Evolutionary conservation across 2,888 invertebrate genomes (phyloP).

Genomic region (Diloba caeruleocephala): DNA sequence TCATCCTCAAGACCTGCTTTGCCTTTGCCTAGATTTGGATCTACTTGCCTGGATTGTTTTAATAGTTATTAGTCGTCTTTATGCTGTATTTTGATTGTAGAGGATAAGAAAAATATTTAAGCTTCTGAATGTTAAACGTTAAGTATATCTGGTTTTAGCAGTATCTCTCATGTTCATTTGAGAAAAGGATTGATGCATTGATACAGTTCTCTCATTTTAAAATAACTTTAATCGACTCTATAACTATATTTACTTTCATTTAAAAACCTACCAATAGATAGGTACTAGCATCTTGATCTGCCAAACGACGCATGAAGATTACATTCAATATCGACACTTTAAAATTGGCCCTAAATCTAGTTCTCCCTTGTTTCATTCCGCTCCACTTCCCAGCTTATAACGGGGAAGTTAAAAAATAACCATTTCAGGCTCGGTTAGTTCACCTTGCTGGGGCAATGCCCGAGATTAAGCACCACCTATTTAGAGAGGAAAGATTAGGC

Average conservation of each 20-base stretch:
- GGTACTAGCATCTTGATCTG: constrained; percentile 14
- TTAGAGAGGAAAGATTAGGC: constrained; percentile 79
- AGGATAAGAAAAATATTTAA: too few relatives aligned
- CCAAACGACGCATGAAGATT: constrained; percentile 68
- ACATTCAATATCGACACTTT: constrained; percentile 79
- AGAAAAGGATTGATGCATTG: too few relatives aligned
- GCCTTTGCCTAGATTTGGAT: not conserved
- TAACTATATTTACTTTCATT: too few relatives aligned
- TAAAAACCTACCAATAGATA: not conserved
- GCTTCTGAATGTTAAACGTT: too few relatives aligned
- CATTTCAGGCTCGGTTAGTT: constrained; percentile 82
- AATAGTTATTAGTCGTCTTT: too few relatives aligned
- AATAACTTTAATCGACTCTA: too few relatives aligned
- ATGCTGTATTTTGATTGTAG: too few relatives aligned
- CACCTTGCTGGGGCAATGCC: constrained; percentile 64
- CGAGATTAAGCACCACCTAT: constrained; percentile 72
- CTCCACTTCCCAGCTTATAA: constrained; percentile 61
- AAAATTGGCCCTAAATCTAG: constrained; percentile 77
- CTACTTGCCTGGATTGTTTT: too few relatives aligned
- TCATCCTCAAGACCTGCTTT: not conserved
- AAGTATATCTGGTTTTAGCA: too few relatives aligned
- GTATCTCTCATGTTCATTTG: too few relatives aligned
- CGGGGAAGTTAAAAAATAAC: constrained; percentile 80
- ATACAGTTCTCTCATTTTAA: too few relatives aligned
- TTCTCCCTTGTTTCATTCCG: constrained; percentile 70